Conservation (phyloP, 1,140 invertebrate genomes). For the Hesperophylax magnus region DNA sequence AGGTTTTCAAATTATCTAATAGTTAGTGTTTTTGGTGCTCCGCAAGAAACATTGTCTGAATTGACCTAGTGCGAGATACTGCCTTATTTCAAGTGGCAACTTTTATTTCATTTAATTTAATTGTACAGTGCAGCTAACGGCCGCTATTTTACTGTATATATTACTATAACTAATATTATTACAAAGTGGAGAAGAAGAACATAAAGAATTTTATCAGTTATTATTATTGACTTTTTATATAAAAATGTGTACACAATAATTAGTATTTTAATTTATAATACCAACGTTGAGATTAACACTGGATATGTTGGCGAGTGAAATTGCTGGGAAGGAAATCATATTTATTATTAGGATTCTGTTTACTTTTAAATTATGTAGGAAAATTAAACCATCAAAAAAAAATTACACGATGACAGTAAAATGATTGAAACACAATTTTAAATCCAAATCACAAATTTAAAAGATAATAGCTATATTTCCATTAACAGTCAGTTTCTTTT, state of each 20-base stretch:
- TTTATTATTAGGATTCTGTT: constrained; percentile 23
- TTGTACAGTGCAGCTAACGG: constrained; percentile 19
- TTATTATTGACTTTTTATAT: constrained; percentile 46
- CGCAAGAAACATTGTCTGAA: not conserved
- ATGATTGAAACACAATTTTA: no score
- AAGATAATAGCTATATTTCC: no score
- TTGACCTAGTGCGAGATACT: not conserved
- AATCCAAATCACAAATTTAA: no score
- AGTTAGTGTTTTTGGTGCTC: constrained; percentile 32
- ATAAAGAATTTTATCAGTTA: no score
- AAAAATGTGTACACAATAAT: constrained; percentile 42
- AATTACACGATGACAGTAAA: constrained; percentile 7
- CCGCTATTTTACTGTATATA: constrained; percentile 26
- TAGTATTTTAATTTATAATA: constrained; percentile 54
- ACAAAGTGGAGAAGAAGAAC: no score
- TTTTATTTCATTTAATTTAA: constrained; percentile 35
- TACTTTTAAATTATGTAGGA: constrained; percentile 21
- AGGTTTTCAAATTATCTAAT: constrained; percentile 28
- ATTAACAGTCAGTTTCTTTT: no score
- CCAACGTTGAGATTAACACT: constrained; percentile 53
- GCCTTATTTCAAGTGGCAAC: not conserved
- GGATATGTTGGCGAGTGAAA: not conserved
- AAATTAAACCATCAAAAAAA: constrained; percentile 19
- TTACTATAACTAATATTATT: no score
- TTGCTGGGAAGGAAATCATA: not conserved